These are phyloP conservation scores for Silurus glanis DNA, from an alignment of 2,113 vertebrate species.

Conservation along the genomic window DNA sequence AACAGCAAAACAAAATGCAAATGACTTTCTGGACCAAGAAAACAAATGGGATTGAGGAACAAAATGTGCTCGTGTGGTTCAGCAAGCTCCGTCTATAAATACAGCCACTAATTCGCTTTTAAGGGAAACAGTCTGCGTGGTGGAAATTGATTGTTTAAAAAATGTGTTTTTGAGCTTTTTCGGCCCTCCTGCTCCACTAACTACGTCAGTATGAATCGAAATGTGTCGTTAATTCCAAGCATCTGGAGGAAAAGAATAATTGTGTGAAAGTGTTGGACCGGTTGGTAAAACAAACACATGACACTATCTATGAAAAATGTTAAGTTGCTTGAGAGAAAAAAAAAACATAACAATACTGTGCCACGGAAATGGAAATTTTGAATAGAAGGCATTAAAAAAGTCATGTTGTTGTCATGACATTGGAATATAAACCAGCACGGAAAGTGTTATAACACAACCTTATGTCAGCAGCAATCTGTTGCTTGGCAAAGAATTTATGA, in stretches of 20 bases:
- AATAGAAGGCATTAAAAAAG: neutral
- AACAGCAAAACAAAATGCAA: constrained; percentile 37
- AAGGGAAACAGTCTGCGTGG: constrained; percentile 44
- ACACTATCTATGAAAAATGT: neutral
- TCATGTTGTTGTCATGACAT: neutral
- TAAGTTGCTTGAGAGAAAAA: neutral
- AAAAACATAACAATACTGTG: neutral
- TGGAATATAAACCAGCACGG: neutral
- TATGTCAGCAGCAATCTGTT: neutral
- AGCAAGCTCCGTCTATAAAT: constrained; percentile 30
- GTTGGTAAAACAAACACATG: neutral
- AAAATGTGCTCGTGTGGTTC: constrained; percentile 45
- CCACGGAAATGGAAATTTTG: neutral
- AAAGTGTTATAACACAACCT: neutral
- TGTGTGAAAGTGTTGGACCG: no score
- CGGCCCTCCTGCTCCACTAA: neutral
- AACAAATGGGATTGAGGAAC: constrained; percentile 21
- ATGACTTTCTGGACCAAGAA: constrained; percentile 43
- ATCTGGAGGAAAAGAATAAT: neutral
- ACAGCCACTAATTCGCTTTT: constrained; percentile 38
- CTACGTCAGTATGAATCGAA: neutral
- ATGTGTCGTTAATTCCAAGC: constrained; percentile 6
- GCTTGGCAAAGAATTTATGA: neutral
- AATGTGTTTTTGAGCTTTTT: constrained; percentile 24
- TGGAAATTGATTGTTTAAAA: constrained; percentile 45